phyloP scores from a whole-genome alignment of 1,140 invertebrate species.

The Ceratosolen solmsi region DNA sequence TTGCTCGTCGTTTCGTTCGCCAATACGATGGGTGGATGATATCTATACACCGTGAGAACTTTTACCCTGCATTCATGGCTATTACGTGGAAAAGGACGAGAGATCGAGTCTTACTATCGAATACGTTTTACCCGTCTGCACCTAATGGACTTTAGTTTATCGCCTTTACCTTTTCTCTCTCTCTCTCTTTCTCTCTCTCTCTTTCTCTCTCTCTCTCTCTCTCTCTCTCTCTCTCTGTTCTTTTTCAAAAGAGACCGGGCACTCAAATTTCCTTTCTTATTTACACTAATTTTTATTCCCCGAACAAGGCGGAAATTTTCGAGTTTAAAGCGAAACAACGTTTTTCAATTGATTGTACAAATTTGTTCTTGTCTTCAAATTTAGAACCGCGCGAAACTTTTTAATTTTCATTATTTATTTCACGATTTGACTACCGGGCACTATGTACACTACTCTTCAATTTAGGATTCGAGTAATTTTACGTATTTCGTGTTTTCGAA shows the following conservation, averaged over 20 bases:
- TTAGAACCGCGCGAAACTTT: neutral
- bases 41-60: conserved; percentile 39
- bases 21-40: too few relatives aligned
- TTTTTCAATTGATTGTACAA: neutral
- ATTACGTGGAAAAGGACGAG: conserved; percentile 50
- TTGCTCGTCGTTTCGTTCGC: neutral
- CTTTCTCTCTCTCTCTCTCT: neutral
- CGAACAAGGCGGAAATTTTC: neutral
- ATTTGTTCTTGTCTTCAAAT: neutral
- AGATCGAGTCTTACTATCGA: conserved; percentile 48
- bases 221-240: neutral
- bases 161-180: conserved; percentile 31
- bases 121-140: conserved; percentile 44
- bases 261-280: neutral
- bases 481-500: too few relatives aligned
- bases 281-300: conserved; percentile 14
- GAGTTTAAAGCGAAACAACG: neutral
- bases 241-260: neutral
- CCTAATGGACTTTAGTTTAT: conserved; percentile 51
- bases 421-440: neutral
- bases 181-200: neutral
- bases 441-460: too few relatives aligned
- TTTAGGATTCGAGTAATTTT: too few relatives aligned
- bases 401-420: neutral
- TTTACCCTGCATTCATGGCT: conserved; percentile 53